Conservation (phyloP, 2,888 invertebrate genomes). For the Pandemis cinnamomeana region DNA sequence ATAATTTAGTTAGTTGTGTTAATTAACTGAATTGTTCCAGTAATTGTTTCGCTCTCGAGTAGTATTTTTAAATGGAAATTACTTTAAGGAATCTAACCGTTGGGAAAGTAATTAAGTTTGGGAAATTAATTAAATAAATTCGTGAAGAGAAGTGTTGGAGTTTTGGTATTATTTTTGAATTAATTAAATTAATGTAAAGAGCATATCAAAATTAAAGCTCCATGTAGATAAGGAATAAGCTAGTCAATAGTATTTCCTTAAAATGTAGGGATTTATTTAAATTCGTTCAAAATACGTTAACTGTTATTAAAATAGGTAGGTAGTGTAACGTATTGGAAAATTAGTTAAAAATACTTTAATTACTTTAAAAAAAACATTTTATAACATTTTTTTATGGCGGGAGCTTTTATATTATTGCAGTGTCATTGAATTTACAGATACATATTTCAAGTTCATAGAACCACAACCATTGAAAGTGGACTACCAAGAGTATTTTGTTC, state of each 20-base stretch:
- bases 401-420: no score
- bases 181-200: neutral
- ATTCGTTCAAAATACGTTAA: no score
- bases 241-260: neutral
- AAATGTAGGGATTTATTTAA: neutral
- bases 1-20: constrained; percentile 5
- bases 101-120: constrained; percentile 18
- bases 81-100: neutral
- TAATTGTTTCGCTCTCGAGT: constrained; percentile 3
- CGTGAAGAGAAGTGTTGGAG: neutral
- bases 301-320: no score
- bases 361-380: no score
- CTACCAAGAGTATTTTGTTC: no score
- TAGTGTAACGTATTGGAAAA: no score
- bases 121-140: constrained; percentile 19
- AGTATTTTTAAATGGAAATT: constrained; percentile 8
- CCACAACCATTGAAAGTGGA: no score
- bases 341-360: no score
- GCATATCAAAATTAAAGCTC: neutral
- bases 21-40: constrained; percentile 9
- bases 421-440: no score
- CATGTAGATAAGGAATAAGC: neutral
- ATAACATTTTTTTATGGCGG: no score
- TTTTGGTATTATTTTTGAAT: constrained; percentile 11
- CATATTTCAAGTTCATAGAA: no score